Evolutionary conservation across 1,140 invertebrate species (phyloP).

Genomic region (Holcopasites calliopsidis): DNA sequence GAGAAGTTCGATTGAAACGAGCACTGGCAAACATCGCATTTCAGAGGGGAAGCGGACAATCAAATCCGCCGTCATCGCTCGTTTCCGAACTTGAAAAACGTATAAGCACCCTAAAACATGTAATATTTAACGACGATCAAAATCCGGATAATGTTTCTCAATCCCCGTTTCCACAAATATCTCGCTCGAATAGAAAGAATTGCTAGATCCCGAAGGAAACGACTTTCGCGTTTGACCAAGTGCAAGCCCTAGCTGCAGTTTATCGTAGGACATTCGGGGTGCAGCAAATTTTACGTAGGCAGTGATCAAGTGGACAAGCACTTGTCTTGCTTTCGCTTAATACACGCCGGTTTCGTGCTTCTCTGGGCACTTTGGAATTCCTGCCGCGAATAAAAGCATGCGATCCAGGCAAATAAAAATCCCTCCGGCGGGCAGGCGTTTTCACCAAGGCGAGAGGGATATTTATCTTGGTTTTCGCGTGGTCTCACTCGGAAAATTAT

Average conservation of each 20-base stretch:
- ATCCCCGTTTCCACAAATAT: too few relatives aligned
- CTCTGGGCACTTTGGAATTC: conserved; percentile 34
- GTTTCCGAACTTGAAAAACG: background rate
- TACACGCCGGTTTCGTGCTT: background rate
- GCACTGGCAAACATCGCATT: background rate
- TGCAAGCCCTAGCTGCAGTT: background rate
- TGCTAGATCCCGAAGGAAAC: background rate
- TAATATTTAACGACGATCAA: too few relatives aligned
- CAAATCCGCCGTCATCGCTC: background rate
- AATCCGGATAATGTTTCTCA: too few relatives aligned
- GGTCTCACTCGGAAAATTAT: conserved; percentile 46
- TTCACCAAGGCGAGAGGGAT: conserved; percentile 11
- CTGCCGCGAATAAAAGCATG: conserved; percentile 29
- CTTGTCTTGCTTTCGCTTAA: conserved; percentile 28
- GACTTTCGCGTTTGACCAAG: background rate
- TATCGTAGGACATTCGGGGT: background rate
- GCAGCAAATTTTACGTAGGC: conserved; percentile 6
- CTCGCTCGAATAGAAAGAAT: background rate
- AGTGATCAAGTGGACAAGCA: conserved; percentile 15
- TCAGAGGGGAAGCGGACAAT: background rate
- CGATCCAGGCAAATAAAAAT: conserved; percentile 34
- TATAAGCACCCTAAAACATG: too few relatives aligned
- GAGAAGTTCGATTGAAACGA: conserved; percentile 16
- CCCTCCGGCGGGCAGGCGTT: background rate
- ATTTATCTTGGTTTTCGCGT: conserved; percentile 52